phyloP scores from a whole-genome alignment of 2,888 invertebrate species.

The Rotaria socialis region DNA sequence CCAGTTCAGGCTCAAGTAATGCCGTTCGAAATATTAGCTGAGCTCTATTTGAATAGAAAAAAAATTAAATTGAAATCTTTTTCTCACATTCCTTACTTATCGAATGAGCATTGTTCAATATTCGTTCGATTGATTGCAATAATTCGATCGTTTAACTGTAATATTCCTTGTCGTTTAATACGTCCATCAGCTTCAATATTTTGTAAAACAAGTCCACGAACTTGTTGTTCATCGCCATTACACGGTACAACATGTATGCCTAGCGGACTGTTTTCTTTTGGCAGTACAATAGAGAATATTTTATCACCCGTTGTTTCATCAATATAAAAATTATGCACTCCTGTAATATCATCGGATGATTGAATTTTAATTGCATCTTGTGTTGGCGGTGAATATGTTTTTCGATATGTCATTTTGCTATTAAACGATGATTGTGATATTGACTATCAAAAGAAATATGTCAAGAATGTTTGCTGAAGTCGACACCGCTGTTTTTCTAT shows the following conservation, averaged over 20 bases:
- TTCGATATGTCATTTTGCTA: neutral
- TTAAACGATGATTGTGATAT: no score
- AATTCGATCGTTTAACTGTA: slow-evolving; percentile 42
- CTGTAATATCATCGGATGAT: neutral
- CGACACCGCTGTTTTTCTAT: no score
- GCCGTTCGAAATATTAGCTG: slow-evolving; percentile 3
- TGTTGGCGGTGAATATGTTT: neutral
- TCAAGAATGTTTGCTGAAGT: no score
- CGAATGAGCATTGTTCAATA: slow-evolving; percentile 30
- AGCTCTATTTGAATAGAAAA: neutral
- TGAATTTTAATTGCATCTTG: neutral
- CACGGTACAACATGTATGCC: slow-evolving; percentile 43
- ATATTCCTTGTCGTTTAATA: slow-evolving; percentile 39
- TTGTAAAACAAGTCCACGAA: slow-evolving; percentile 42
- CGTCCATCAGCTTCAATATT: slow-evolving; percentile 43
- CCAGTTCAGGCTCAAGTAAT: neutral
- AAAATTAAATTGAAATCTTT: no score
- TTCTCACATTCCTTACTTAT: neutral
- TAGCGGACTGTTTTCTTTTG: slow-evolving; percentile 36
- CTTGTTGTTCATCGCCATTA: neutral
- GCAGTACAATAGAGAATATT: neutral
- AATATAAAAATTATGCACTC: slow-evolving; percentile 11
- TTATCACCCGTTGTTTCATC: slow-evolving; percentile 17
- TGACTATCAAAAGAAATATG: no score
- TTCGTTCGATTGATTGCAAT: slow-evolving; percentile 39